Evolutionary conservation across 2,888 invertebrate species (phyloP).

Genomic region (Timema cristinae): DNA sequence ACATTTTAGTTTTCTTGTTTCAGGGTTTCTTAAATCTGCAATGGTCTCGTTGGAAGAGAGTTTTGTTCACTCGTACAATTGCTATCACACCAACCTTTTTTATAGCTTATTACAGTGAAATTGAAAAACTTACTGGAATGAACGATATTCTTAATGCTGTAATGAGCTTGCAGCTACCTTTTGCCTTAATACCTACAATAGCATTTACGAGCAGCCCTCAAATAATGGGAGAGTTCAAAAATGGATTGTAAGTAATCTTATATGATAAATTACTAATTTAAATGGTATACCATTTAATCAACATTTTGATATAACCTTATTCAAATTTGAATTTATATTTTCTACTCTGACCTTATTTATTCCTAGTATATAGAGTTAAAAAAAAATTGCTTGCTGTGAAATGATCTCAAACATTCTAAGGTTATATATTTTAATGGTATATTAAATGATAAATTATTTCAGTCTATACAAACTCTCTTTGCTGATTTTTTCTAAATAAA

Average conservation of each 20-base stretch:
- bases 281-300: background rate
- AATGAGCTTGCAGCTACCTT: slow-evolving; percentile 83
- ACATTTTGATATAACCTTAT: too few species aligned
- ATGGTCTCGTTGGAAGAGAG: slow-evolving; percentile 84
- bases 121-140: slow-evolving; percentile 70
- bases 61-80: slow-evolving; percentile 76
- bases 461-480: too few species aligned
- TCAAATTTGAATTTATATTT: too few species aligned
- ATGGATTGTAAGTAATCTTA: slow-evolving; percentile 61
- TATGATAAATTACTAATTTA: background rate
- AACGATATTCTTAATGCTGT: slow-evolving; percentile 83
- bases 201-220: slow-evolving; percentile 75
- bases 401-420: too few species aligned
- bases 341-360: too few species aligned
- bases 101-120: slow-evolving; percentile 62
- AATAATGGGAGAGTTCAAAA: slow-evolving; percentile 82
- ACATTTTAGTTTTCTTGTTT: slow-evolving; percentile 14
- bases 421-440: too few species aligned
- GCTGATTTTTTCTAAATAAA: too few species aligned
- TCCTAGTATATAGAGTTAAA: too few species aligned
- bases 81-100: slow-evolving; percentile 73
- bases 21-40: slow-evolving; percentile 76
- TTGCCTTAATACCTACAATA: slow-evolving; percentile 80
- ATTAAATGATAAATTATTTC: too few species aligned
- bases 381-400: too few species aligned